phyloP scores from a whole-genome alignment of 1,140 invertebrate species.

The Amyelois transitella region DNA sequence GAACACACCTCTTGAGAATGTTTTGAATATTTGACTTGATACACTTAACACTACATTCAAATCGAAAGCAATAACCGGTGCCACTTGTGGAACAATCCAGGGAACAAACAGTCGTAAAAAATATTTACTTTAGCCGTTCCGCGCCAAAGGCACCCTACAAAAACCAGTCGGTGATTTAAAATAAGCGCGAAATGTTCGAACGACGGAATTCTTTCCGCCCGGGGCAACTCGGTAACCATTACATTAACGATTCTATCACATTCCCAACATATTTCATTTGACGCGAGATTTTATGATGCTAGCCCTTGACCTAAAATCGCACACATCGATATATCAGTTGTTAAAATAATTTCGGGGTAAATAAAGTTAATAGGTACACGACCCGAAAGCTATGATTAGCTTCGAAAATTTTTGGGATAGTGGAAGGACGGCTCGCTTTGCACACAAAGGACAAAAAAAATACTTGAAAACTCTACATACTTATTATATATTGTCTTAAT shows the following conservation, averaged over 20 bases:
- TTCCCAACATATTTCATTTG: neutral
- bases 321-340: neutral
- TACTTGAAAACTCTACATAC: no score
- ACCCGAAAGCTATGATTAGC: no score
- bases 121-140: conserved; percentile 10
- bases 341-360: no score
- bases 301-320: neutral
- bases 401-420: no score
- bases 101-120: conserved; percentile 10
- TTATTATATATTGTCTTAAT: no score
- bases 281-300: neutral
- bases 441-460: no score
- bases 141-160: neutral
- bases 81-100: conserved; percentile 4
- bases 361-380: no score
- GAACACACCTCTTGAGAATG: neutral
- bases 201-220: conserved; percentile 4
- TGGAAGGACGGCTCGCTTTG: no score
- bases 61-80: neutral
- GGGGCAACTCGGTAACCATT: neutral
- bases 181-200: conserved; percentile 7
- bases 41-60: neutral
- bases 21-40: neutral
- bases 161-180: conserved; percentile 7
- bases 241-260: neutral